Evolutionary conservation across 37 sponge, comb jelly and placozoan genomes (phyloP).

Genomic region (Mnemiopsis leidyi): DNA sequence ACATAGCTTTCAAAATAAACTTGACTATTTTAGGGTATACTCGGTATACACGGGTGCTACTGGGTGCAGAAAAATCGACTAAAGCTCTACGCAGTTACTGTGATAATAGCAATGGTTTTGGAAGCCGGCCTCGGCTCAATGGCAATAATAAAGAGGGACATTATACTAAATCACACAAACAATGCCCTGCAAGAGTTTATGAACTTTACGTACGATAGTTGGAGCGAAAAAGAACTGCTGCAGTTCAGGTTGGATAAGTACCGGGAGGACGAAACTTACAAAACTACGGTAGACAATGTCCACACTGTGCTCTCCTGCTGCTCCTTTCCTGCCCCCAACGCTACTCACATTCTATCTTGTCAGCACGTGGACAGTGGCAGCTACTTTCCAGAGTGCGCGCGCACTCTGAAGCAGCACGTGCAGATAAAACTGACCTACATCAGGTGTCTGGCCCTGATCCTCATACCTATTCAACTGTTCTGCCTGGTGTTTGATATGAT

Average conservation of each 20-base stretch:
- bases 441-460: slow-evolving; percentile 8
- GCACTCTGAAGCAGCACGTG: neutral
- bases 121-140: slow-evolving; percentile 6
- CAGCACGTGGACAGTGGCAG: neutral
- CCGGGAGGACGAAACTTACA: neutral
- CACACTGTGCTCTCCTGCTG: slow-evolving; percentile 24
- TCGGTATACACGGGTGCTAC: slow-evolving; percentile 62
- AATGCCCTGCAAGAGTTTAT: neutral
- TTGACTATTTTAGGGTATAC: neutral
- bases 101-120: neutral
- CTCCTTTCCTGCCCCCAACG: neutral
- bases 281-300: neutral
- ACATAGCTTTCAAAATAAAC: no score
- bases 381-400: neutral
- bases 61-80: slow-evolving; percentile 34
- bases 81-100: slow-evolving; percentile 25
- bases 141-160: neutral
- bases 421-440: neutral
- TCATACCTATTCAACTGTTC: slow-evolving; percentile 3
- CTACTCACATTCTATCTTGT: neutral
- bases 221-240: neutral
- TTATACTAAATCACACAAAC: neutral
- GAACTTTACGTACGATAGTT: no score
- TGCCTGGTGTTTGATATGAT: slow-evolving; percentile 42
- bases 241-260: neutral